Percentiles rank a stretch among this genome's conserved stretches.
phyloP scores from a whole-genome alignment of 2,888 invertebrate genomes.

The Pseudolycoriella hygida region DNA sequence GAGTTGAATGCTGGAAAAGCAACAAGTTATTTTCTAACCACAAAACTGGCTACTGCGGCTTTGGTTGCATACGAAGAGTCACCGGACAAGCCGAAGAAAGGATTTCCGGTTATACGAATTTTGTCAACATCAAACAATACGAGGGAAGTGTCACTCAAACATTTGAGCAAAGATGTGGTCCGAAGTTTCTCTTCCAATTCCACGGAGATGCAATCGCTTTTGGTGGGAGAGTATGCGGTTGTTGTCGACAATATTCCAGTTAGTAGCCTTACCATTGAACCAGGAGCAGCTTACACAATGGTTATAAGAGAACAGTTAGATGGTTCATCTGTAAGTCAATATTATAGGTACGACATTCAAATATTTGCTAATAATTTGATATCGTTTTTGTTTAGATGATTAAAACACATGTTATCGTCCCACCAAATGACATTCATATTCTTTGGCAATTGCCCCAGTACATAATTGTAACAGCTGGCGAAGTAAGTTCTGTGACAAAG shows the following conservation, averaged over 20 bases:
- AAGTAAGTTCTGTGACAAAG: constrained; percentile 37
- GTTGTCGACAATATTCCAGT: constrained; percentile 22
- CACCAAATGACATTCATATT: constrained; percentile 60
- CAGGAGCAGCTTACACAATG: constrained; percentile 50
- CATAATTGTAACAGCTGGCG: constrained; percentile 76
- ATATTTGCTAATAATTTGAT: neutral
- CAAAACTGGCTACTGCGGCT: constrained; percentile 9
- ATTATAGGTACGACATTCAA: neutral
- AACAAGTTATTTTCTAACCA: constrained; percentile 18
- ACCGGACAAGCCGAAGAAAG: constrained; percentile 19
- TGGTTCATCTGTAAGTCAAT: constrained; percentile 4
- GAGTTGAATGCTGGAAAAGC: constrained; percentile 18
- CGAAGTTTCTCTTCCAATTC: constrained; percentile 5
- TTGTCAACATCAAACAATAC: constrained; percentile 20
- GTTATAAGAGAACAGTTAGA: constrained; percentile 24
- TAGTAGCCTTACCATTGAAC: constrained; percentile 26
- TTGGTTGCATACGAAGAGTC: constrained; percentile 19
- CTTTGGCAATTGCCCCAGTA: constrained; percentile 77
- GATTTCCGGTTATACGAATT: constrained; percentile 22
- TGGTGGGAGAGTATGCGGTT: constrained; percentile 28
- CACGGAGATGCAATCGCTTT: constrained; percentile 8
- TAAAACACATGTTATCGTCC: constrained; percentile 34
- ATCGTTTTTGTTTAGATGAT: constrained; percentile 22
- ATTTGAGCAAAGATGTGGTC: neutral
- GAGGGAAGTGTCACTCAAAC: constrained; percentile 10